Conservation (phyloP, 2,888 invertebrate genomes). For the Serripes groenlandicus region DNA sequence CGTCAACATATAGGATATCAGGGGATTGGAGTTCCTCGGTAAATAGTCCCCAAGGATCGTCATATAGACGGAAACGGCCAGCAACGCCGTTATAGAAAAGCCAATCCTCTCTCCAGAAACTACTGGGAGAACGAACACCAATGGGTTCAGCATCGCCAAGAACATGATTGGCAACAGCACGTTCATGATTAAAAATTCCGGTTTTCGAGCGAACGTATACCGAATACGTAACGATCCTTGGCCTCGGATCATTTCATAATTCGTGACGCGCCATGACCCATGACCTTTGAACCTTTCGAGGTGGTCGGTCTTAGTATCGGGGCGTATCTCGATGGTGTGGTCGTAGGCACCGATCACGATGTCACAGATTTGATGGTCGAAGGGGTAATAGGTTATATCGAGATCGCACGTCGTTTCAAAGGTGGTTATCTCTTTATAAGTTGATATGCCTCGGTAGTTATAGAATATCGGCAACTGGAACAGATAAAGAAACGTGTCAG, state of each 20-base stretch:
- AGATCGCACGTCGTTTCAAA: constrained; percentile 30
- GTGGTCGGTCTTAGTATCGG: neutral
- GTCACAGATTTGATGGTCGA: constrained; percentile 25
- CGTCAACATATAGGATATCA: constrained; percentile 18
- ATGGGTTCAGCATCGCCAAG: constrained; percentile 22
- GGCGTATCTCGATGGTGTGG: neutral
- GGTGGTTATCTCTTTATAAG: constrained; percentile 1
- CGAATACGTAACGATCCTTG: neutral
- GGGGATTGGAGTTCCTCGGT: constrained; percentile 11
- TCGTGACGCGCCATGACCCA: constrained; percentile 21
- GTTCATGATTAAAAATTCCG: constrained; percentile 22
- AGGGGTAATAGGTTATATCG: constrained; percentile 30
- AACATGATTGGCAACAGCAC: constrained; percentile 21
- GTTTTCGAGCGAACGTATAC: constrained; percentile 12
- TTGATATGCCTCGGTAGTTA: neutral
- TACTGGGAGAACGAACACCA: constrained; percentile 25
- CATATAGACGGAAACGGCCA: constrained; percentile 37
- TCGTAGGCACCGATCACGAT: constrained; percentile 19
- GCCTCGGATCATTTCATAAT: neutral
- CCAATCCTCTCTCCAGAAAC: constrained; percentile 27
- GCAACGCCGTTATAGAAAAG: constrained; percentile 13
- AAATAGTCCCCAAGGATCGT: constrained; percentile 18
- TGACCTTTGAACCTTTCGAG: constrained; percentile 3
- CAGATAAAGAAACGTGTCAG: neutral
- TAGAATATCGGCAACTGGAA: constrained; percentile 17